Base-by-base conservation (phyloP, 2,113 vertebrate species). In the Peromyscus leucopus region DNA sequence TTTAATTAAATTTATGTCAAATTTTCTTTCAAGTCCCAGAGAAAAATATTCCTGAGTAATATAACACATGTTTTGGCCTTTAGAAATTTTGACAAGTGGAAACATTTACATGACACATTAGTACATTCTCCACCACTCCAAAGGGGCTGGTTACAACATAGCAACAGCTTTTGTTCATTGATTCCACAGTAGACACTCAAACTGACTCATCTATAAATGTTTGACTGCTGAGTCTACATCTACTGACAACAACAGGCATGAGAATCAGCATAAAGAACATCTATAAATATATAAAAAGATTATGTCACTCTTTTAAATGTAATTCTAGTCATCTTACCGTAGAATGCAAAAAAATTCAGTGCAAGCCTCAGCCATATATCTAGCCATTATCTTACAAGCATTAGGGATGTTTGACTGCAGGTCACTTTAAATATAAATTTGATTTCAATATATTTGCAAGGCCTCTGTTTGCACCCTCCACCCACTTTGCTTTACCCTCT, bases 1-100 rank as follows among this genome's bases (percentile, higher is more conserved):
- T 97, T 97, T 97, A 98, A 98, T 98, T 98, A 95, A 89, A 97
- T 94, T 91, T n/a, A 69, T 5, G 4, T 92, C 92, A 97, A 80
- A 95, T 94, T 97, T 96, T 74, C 72, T 91, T 94, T 93, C 67
- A 96, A 72, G 51, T 97, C 42, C 87, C 17, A 57, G 76, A 72
- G 78, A 55, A 95, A 94, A 92, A 69, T 95, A 97, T 97, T 61
- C 51, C 89, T 85, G 46, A 95, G 65, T 95, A 75, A 90, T 74
- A 57, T 21, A 97, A 85, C 61, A 93, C 94, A 96, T 93, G 74
- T 96, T 94, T 97, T 97, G 95, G 78, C 92, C 84, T 98, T 98
- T 98, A 97, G 98, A 96, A 93, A 76, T 93, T 72, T 98, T 97
- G 98, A 84, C 63, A 98, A 92, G 86, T 97, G 67, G 51, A 97